These are phyloP conservation scores for Leguminivora glycinivorella DNA, from an alignment of 1,140 invertebrate genomes.

Conservation along the genomic window DNA sequence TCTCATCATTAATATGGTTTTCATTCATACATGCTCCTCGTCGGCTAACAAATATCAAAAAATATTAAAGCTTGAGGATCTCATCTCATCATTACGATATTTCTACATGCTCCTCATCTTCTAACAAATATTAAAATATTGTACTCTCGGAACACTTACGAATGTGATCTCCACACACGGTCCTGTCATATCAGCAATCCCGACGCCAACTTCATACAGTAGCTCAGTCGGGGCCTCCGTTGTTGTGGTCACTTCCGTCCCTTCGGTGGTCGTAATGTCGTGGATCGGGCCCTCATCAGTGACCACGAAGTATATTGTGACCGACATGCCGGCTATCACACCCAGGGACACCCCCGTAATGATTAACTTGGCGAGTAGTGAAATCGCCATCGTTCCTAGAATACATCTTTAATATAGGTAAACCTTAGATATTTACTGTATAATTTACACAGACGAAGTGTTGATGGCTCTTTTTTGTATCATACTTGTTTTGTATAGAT, in stretches of 20 bases:
- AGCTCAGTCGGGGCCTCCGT: constrained; percentile 29
- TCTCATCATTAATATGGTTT: not conserved
- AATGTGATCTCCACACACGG: constrained; percentile 94
- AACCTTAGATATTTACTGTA: too few relatives aligned
- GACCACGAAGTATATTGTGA: constrained; percentile 47
- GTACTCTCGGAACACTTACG: constrained; percentile 81
- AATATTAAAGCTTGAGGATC: too few relatives aligned
- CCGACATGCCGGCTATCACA: constrained; percentile 52
- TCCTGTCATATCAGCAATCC: constrained; percentile 92
- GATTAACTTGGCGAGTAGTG: constrained; percentile 50
- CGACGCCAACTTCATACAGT: constrained; percentile 83
- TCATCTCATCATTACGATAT: not conserved
- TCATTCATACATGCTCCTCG: not conserved
- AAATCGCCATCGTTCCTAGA: constrained; percentile 45
- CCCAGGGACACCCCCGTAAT: constrained; percentile 42
- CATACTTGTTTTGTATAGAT: too few relatives aligned
- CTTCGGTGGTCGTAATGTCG: constrained; percentile 24
- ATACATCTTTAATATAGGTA: too few relatives aligned
- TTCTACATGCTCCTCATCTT: not conserved
- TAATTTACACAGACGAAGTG: too few relatives aligned
- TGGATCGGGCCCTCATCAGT: constrained; percentile 33
- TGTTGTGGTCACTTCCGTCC: not conserved
- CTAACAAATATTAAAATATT: not conserved
- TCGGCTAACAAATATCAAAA: not conserved
- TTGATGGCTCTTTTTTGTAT: too few relatives aligned